phyloP scores from a whole-genome alignment of 2,113 vertebrate species.

The Microtus oregoni region DNA sequence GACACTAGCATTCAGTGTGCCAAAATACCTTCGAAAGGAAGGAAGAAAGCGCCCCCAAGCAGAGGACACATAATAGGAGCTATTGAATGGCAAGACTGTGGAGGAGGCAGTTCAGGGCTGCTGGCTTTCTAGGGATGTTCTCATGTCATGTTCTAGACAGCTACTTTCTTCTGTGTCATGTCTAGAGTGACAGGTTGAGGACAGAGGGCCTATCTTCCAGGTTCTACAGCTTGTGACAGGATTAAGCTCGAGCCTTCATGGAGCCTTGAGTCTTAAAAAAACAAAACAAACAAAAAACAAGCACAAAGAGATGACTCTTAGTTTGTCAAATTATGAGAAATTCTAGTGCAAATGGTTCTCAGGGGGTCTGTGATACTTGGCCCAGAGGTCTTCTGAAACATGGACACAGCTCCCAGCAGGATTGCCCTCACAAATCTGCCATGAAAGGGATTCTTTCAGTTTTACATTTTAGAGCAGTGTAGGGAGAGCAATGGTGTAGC shows the following conservation, averaged over 20 bases:
- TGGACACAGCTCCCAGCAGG: neutral
- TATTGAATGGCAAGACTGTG: neutral
- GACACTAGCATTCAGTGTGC: neutral
- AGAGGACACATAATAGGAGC: neutral
- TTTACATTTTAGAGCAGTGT: neutral
- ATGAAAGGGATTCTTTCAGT: neutral
- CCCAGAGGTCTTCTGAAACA: neutral
- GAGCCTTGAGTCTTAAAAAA: neutral
- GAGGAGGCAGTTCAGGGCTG: neutral
- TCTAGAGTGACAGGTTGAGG: neutral
- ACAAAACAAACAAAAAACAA: neutral
- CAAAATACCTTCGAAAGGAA: constrained; percentile 28
- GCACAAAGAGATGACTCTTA: neutral
- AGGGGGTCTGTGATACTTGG: neutral
- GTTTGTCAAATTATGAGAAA: neutral
- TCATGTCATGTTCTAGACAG: neutral
- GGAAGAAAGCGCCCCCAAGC: neutral
- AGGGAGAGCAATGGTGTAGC: neutral
- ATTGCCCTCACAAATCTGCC: neutral
- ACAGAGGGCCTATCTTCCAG: neutral
- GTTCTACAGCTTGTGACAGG: neutral
- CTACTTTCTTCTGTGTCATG: neutral
- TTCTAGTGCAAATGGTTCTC: neutral
- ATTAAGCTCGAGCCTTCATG: neutral
- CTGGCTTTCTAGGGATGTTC: neutral